phyloP scores from a whole-genome alignment of 1,140 invertebrate species.

The Eulimnadia texana region DNA sequence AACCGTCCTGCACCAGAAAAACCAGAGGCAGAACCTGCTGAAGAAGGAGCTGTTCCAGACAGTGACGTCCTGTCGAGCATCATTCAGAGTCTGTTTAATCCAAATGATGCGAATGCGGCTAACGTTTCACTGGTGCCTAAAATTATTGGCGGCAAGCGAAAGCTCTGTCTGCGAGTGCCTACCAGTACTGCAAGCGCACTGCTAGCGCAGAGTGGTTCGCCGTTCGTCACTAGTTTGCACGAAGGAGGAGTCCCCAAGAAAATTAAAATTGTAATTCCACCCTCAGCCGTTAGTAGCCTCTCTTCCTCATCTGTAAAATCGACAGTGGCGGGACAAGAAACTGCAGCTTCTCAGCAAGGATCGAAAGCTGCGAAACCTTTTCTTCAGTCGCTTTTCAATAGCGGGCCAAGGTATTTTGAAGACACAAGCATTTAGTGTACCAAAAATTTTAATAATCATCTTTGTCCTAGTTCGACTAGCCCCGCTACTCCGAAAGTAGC shows the following conservation, averaged over 20 bases:
- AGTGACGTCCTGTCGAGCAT: conserved; percentile 9
- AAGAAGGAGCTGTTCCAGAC: background rate
- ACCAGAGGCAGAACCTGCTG: background rate
- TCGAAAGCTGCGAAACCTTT: background rate
- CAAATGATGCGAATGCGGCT: background rate
- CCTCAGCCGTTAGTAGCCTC: background rate
- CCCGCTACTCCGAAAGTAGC: conserved; percentile 28
- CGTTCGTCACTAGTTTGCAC: background rate
- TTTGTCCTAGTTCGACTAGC: conserved; percentile 25
- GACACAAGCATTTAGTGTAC: background rate
- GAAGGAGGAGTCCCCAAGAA: conserved; percentile 7
- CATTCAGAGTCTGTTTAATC: conserved; percentile 5
- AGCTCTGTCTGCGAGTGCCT: conserved; percentile 3
- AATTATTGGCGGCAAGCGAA: conserved; percentile 3
- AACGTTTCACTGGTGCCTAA: conserved; percentile 4
- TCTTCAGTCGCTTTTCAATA: background rate
- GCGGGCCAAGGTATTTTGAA: background rate
- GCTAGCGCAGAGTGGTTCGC: background rate
- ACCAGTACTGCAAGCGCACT: conserved; percentile 6
- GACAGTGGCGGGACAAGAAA: background rate
- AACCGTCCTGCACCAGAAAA: background rate
- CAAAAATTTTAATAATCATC: background rate
- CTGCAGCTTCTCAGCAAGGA: background rate
- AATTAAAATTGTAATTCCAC: conserved; percentile 7
- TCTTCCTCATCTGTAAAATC: conserved; percentile 8